Evolutionary conservation across 2,113 vertebrate species (phyloP).

Genomic region (Alectura lathami): DNA sequence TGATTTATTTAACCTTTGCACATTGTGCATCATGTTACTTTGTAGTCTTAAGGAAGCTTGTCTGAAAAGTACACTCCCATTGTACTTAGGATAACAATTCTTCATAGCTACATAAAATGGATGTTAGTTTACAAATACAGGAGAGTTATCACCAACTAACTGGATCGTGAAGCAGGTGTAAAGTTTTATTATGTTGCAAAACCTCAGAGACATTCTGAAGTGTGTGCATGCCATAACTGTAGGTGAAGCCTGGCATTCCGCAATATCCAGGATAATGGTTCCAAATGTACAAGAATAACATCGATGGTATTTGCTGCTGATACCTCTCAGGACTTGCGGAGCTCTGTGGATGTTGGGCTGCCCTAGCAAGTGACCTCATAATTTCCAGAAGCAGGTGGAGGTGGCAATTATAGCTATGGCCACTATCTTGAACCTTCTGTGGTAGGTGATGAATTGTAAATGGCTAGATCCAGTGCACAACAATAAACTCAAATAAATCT

Average conservation of each 20-base stretch:
- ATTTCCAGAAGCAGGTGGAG: slow-evolving; percentile 88
- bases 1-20: neutral
- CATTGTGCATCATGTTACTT: neutral
- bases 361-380: slow-evolving; percentile 83
- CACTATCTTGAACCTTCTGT: slow-evolving; percentile 84
- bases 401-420: slow-evolving; percentile 86
- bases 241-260: neutral
- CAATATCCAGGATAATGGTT: neutral
- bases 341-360: slow-evolving; percentile 61
- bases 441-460: slow-evolving; percentile 91
- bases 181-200: neutral
- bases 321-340: slow-evolving; percentile 28
- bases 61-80: neutral
- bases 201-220: neutral
- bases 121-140: neutral
- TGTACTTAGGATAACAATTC: neutral
- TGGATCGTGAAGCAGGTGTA: neutral
- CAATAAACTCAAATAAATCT: slow-evolving; percentile 94
- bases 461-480: slow-evolving; percentile 83
- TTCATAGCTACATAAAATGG: neutral
- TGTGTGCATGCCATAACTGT: fast-evolving
- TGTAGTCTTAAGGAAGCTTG: neutral
- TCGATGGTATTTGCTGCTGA: neutral
- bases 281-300: neutral
- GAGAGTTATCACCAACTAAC: neutral